Percentiles rank a stretch among this genome's conserved stretches.
phyloP scores from a whole-genome alignment of 2,113 vertebrate species.

The Casuarius casuarius region DNA sequence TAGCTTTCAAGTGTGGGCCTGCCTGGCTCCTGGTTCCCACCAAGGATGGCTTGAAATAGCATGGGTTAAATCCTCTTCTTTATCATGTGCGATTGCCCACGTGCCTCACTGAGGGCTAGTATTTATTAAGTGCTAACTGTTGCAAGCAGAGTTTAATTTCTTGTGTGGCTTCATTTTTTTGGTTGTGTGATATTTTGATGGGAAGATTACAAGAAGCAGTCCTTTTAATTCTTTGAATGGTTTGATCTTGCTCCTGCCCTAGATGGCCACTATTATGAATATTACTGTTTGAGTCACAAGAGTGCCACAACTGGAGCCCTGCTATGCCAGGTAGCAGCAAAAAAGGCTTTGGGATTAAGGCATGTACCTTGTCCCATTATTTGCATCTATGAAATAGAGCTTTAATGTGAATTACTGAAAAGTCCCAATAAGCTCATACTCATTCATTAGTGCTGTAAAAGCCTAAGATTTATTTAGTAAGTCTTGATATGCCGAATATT shows the following conservation, averaged over 20 bases:
- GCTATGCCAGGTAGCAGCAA: not conserved
- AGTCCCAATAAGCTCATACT: conserved; percentile 21
- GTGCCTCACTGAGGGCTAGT: accelerated
- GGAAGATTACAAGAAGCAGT: not conserved
- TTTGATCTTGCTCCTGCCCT: not conserved
- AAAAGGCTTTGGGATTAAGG: not conserved
- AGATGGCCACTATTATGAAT: not conserved
- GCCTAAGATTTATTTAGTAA: conserved; percentile 59
- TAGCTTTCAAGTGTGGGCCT: no score
- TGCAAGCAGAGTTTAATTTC: not conserved
- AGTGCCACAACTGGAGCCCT: not conserved
- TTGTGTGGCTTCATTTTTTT: not conserved
- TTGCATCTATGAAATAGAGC: conserved; percentile 7
- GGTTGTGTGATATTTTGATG: not conserved
- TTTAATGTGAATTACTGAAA: conserved; percentile 43
- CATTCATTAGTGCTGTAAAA: conserved; percentile 63
- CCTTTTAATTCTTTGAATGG: not conserved
- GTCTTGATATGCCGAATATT: conserved; percentile 8
- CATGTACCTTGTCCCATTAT: not conserved
- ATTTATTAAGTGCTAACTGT: not conserved
- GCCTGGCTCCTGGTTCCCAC: not conserved
- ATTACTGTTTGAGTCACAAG: not conserved
- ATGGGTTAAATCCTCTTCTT: not conserved
- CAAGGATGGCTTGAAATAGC: not conserved
- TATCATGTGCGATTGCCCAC: not conserved